Base-by-base conservation (phyloP, 2,888 invertebrate genomes). In the Sphinx pinastri region DNA sequence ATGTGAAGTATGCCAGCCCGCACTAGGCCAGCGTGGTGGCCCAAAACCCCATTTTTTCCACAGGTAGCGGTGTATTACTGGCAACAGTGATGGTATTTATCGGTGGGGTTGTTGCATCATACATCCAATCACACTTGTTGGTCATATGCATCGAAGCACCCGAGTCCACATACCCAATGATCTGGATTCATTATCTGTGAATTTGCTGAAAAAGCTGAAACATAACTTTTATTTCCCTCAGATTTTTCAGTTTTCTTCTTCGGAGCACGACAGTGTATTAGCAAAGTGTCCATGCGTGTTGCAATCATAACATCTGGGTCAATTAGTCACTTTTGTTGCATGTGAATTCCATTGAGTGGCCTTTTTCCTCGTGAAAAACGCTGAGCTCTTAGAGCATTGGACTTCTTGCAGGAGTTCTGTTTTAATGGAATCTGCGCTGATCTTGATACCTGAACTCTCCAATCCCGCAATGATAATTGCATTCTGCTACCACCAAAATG, bases 101-200 rank as follows among this genome's bases (percentile, higher is more conserved):
- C 10, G 47, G 47, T 47, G 47, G 47, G 10, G 47, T 47, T 10
- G 47, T 47, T 47, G 47, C n/a, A n/a, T n/a, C 47, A 47, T 47
- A 47, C 47, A 47, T 47, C 47, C 47, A 47, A 47, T 47, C 47
- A 47, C 47, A 47, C 47, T 10, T 47, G 10, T 60, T 60, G 31
- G 70, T 70, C 72, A 72, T 70, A 67, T 72, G 70, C 52, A 58
- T 59, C 45, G 70, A 68, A n/a, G 68, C 72, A 54, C 72, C 72
- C 47, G 70, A 70, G 69, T 71, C 69, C 14, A 72, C 49, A 63
- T 68, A 71, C 72, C 70, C n/a, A 72, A 12, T 31, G 38, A 25
- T 63, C 47, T 5, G 51, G 55, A 57, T 59, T 66, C 51, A 51
- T 51, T 12, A 16, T 31, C 45, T 52, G 51, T 52, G 25, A 12